Percentiles rank a stretch among this genome's conserved stretches.
phyloP scores from a whole-genome alignment of 2,797 vertebrate species.

The Psittacula derbiana region DNA sequence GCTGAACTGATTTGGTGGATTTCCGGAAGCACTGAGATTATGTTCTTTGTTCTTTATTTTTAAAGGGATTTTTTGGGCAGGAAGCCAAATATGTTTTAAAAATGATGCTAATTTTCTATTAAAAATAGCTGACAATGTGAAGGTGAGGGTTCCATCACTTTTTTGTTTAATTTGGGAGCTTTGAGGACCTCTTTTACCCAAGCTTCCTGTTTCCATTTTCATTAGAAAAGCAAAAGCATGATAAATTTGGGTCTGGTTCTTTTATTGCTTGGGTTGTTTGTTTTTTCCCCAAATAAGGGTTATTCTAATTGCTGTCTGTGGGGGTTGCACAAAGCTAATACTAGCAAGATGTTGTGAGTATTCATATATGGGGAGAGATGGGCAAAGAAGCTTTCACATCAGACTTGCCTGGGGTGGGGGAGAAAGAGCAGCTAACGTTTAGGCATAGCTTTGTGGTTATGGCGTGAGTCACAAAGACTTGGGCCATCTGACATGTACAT shows the following conservation, averaged over 20 bases:
- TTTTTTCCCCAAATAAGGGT: neutral
- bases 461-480: slow-evolving; percentile 13
- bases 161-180: neutral
- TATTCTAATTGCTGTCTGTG: neutral
- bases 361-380: neutral
- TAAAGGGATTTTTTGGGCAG: neutral
- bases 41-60: neutral
- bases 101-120: neutral
- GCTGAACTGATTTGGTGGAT: neutral
- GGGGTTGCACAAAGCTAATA: neutral
- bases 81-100: neutral
- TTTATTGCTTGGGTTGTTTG: neutral
- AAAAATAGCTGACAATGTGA: neutral
- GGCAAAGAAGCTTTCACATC: neutral
- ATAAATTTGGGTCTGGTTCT: neutral
- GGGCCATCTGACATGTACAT: slow-evolving; percentile 19
- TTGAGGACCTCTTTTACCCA: neutral
- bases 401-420: neutral
- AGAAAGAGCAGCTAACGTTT: neutral
- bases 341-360: neutral
- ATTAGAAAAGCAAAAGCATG: neutral
- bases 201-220: neutral
- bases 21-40: neutral
- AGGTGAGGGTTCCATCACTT: neutral
- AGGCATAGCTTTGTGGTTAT: slow-evolving; percentile 18